Base-by-base conservation (phyloP, 2,888 invertebrate species). In the Melieria picta region DNA sequence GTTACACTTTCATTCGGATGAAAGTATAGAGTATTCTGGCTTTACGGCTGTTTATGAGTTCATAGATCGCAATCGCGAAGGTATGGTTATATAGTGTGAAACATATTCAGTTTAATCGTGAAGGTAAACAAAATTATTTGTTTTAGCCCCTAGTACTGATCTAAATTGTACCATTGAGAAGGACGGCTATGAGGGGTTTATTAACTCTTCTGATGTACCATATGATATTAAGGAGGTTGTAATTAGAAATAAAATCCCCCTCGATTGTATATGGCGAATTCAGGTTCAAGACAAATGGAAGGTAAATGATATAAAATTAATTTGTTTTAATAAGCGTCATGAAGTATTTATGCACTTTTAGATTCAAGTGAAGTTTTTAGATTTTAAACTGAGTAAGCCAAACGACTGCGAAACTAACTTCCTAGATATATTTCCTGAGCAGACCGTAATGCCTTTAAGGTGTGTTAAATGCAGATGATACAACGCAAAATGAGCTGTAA, bases 401-500 rank as follows among this genome's bases (percentile, higher is more conserved):
- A 94, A 94, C 86, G 93, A 94, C 82, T 94, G 94, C 84, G 91
- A 92, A 66, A 89, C 89, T 72, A 94, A 94, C 87, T 93, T 92
- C 83, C 89, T 94, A 76, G 92, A 93, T 83, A 89, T 94, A 74
- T 93, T 93, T 84, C 89, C 89, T 5, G 89, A 90, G 74, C 87
- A 88, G 74, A 91, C 91, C 30, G 91, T 92, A 79, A 88, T 92
- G 80, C 88, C 89, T 64, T 88, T 89, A 69, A 87, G 90, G 83
- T 88, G 85, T 83, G 82, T 79, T 50, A 30, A n/a, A 42, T 13
- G 48, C 11, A 52, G 10, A 52, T 7, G 30, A 46, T 11, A 60
- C 13, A 1, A 9, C n/a, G 7, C 13, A 6, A 45, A 60, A 45
- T 5, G 3, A 45, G 46, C 69, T 55, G 5, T 72, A 57, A 67